These are phyloP conservation scores for Eudemis profundana DNA, from an alignment of 2,888 invertebrate species.

Conservation along the genomic window DNA sequence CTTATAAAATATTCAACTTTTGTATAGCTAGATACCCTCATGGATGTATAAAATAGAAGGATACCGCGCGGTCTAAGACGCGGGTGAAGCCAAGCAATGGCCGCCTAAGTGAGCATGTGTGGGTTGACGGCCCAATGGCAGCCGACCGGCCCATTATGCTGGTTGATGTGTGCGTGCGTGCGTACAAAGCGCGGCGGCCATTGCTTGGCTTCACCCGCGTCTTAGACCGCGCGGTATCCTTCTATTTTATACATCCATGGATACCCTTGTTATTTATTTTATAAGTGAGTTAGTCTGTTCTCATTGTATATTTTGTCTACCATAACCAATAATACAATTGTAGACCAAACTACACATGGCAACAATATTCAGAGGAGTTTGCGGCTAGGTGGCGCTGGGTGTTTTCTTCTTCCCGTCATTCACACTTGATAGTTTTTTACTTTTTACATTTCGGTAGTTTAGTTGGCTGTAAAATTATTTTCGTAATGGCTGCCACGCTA, in stretches of 20 bases:
- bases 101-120: too few species aligned
- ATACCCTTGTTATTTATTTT: not conserved
- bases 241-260: not conserved
- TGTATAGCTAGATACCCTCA: too few species aligned
- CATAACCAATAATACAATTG: conserved; percentile 23
- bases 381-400: conserved; percentile 73
- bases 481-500: conserved; percentile 84
- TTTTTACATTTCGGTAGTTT: conserved; percentile 73
- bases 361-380: conserved; percentile 52
- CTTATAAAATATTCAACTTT: too few species aligned
- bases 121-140: too few species aligned
- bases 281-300: conserved; percentile 43
- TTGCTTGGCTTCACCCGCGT: too few species aligned
- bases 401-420: conserved; percentile 75
- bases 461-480: conserved; percentile 78
- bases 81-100: too few species aligned
- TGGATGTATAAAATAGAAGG: too few species aligned
- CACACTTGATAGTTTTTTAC: conserved; percentile 70
- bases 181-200: too few species aligned
- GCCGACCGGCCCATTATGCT: too few species aligned
- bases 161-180: too few species aligned
- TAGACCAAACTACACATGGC: conserved; percentile 49
- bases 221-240: too few species aligned
- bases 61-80: too few species aligned
- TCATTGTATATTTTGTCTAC: conserved; percentile 33